Evolutionary conservation across 2,113 vertebrate species (phyloP), one percentile per base, ranked within the genome.

Genomic region (Leptodactylus fuscus): DNA sequence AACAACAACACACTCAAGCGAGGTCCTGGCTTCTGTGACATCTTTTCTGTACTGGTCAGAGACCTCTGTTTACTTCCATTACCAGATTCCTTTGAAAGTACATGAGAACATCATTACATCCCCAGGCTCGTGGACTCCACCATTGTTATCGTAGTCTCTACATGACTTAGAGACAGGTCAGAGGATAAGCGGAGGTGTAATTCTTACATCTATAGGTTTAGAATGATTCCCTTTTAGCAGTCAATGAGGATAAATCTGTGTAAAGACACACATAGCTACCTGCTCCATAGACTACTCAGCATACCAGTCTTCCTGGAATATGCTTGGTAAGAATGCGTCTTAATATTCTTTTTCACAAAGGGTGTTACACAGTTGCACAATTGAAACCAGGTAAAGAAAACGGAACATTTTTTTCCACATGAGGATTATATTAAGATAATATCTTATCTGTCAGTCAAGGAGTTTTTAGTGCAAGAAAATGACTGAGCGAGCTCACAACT

Each of bases 391-490:
- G 93, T 94, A 94, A 93, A 94, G 92, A 82, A 88, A 88, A 89
- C 92, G 92, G 90, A 93, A 24, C 92, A 92, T 93, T 93, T 93
- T 91, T 91, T 93, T 88, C 91, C 93, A 94, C 95, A 95, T 94
- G 91, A 93, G 95, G 95, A 94, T 93, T 88, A 91, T 92, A 95
- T 95, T 95, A 95, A 93, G 94, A 94, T 94, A 94, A 94, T 94
- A 95, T 95, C 94, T 95, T 92, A 92, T 92, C 93, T 85, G 38
- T 93, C 94, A 95, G 94, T 95, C 94, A 95, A 91, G 91, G 92
- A 94, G 93, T 95, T 94, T 95, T 95, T 94, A 95, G 94, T 93
- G 93, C 92, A 93, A 94, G 94, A 94, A 94, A 22, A 95, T 95
- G 91, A 90, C 91, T 91, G 94, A 93, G 92, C 92, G 93, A 95